Conservation (phyloP, 2,888 invertebrate species). For the Lomographa bimaculata region DNA sequence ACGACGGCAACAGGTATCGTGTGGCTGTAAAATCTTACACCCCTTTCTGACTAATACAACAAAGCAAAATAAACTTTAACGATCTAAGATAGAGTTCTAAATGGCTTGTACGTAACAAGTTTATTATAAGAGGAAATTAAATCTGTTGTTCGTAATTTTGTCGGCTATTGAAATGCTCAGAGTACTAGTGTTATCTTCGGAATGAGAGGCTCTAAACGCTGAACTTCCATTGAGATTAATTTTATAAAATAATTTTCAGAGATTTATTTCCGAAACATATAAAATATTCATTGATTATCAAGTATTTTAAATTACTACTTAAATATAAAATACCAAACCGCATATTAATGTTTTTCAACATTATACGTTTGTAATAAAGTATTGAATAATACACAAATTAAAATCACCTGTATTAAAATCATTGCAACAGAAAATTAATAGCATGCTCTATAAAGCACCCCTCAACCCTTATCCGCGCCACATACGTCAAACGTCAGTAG, state of each 20-base stretch:
- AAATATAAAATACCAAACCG: no score
- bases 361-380: no score
- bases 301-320: no score
- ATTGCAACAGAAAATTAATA: no score
- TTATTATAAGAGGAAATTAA: conserved; percentile 59
- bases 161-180: conserved; percentile 41
- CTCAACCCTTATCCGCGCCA: conserved; percentile 6
- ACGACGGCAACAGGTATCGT: conserved; percentile 64
- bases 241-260: conserved; percentile 24
- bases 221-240: conserved; percentile 33
- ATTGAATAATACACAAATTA: no score
- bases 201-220: conserved; percentile 39
- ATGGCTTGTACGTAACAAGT: conserved; percentile 25
- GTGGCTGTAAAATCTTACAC: conserved; percentile 48
- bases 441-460: no score
- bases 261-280: no score
- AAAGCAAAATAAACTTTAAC: conserved; percentile 35
- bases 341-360: no score
- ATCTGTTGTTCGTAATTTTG: conserved; percentile 57
- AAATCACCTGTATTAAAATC: no score
- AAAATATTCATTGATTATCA: no score
- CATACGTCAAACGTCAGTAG: conserved; percentile 17
- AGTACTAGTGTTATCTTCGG: conserved; percentile 40
- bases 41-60: conserved; percentile 36
- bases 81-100: conserved; percentile 30